These are phyloP conservation scores for Pterocles gutturalis DNA, from an alignment of 2,113 vertebrate genomes.

Conservation along the genomic window DNA sequence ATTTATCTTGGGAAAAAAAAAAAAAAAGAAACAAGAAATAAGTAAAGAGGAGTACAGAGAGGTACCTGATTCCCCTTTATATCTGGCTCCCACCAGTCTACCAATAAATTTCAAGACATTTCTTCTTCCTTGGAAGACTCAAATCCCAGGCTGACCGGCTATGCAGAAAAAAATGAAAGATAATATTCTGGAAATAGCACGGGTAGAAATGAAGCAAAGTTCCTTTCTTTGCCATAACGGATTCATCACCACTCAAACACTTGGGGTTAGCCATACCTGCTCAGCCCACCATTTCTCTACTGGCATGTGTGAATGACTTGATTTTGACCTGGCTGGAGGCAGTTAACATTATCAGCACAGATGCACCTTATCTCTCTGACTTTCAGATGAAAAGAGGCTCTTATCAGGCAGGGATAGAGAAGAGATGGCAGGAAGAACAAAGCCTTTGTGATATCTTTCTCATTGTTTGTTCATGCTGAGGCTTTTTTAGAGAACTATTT, in stretches of 20 bases:
- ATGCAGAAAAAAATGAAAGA: not conserved
- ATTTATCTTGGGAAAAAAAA: not conserved
- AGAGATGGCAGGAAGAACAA: constrained; percentile 15
- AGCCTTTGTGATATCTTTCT: not conserved
- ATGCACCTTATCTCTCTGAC: constrained; percentile 18
- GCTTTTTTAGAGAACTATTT: not conserved
- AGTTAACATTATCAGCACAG: not conserved
- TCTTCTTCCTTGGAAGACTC: not conserved
- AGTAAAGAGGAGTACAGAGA: not conserved
- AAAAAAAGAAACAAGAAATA: not conserved
- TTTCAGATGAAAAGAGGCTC: constrained; percentile 20
- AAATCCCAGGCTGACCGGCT: not conserved
- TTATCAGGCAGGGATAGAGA: not conserved
- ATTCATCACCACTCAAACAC: not conserved
- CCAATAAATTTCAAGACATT: not conserved
- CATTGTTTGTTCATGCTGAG: not conserved
- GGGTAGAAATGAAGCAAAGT: not conserved
- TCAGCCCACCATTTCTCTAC: not conserved
- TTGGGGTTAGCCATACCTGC: not conserved
- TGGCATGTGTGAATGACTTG: not conserved
- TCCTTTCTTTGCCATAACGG: not conserved
- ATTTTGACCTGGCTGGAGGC: constrained; percentile 26
- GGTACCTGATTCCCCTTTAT: not conserved
- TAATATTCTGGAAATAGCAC: not conserved
- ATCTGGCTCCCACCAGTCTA: not conserved